Evolutionary conservation across 64 coral and sea anemone genomes (phyloP), one percentile per base, ranked within the genome.

Genomic region (Stylophora pistillata): DNA sequence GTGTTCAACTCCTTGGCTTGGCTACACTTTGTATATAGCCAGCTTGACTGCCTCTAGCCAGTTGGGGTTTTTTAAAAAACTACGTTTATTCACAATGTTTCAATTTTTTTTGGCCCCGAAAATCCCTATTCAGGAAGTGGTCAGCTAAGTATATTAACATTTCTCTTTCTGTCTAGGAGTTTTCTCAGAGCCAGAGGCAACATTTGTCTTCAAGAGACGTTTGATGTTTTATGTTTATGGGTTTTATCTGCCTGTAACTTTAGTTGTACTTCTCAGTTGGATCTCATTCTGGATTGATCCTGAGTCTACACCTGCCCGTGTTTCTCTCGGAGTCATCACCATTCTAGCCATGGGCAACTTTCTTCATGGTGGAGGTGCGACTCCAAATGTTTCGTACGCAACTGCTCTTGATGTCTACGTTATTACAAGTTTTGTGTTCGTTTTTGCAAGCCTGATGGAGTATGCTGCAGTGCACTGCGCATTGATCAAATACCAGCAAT

Each of bases 251-350:
- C 90, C 90, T 2, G 74, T 85, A 11, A 53, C 54, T 25, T 47
- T 92, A 16, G 79, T 92, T 14, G 78, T 85, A 11, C 53, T 92
- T 15, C 82, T 92, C 5, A 92, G 90, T 10, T 92, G 90, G 90
- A 86, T 92, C 25, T 92, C 90, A 2, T 85, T 92, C 72, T 92
- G 90, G 90, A 92, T 92, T 76, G 90, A 92, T 23, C 90, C 90
- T 9, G 81, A 85, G 17, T 92, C 90, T 21, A 85, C 85, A 17
- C 90, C 90, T 0, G 90, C 90, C 20, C 90, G 90, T 5, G 90
- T 92, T 20, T 92, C 90, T 20, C 80, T 92, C 4, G 90, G 90
- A 56, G 79, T 92, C 72, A 92, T 92, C 16, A 92, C 90, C 13
- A 92, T 92, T 52, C 74, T 92, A 12, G 82, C 90, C 30, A 92